Evolutionary conservation across 2,113 vertebrate genomes (phyloP).

Genomic region (Stomatorhinus ivindoensis): DNA sequence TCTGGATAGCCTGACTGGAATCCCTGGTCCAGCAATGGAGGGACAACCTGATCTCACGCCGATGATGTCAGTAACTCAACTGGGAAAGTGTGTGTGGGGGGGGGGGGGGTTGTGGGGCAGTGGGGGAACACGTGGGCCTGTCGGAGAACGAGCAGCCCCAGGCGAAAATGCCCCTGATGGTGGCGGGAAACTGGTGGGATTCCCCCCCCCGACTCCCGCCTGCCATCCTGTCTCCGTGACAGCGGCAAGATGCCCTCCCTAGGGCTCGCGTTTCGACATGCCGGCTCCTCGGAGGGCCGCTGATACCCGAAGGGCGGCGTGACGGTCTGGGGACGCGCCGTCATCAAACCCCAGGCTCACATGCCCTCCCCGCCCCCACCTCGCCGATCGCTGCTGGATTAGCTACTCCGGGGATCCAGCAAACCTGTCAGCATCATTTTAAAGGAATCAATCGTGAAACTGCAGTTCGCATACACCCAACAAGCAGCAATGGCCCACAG

Average conservation of each 20-base stretch:
- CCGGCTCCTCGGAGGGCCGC: background rate
- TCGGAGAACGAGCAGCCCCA: background rate
- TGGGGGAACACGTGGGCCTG: background rate
- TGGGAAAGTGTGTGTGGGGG: background rate
- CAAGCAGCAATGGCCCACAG: background rate
- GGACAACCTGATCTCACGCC: background rate
- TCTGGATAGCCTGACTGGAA: background rate
- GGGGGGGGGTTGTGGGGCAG: background rate
- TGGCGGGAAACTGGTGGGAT: background rate
- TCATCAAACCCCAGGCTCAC: background rate
- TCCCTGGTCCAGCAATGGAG: background rate
- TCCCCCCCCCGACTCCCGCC: background rate
- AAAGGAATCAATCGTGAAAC: background rate
- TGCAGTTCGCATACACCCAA: background rate
- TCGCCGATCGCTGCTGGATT: background rate
- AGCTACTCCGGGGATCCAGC: background rate
- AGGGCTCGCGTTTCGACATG: background rate
- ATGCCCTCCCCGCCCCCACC: background rate
- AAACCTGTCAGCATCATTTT: background rate
- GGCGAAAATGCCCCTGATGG: background rate
- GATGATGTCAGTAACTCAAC: background rate
- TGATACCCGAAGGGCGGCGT: background rate
- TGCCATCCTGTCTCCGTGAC: background rate
- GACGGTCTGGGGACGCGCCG: background rate
- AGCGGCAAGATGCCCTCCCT: background rate